phyloP scores from a whole-genome alignment of 1,140 invertebrate species.

The Hetaerina americana region DNA sequence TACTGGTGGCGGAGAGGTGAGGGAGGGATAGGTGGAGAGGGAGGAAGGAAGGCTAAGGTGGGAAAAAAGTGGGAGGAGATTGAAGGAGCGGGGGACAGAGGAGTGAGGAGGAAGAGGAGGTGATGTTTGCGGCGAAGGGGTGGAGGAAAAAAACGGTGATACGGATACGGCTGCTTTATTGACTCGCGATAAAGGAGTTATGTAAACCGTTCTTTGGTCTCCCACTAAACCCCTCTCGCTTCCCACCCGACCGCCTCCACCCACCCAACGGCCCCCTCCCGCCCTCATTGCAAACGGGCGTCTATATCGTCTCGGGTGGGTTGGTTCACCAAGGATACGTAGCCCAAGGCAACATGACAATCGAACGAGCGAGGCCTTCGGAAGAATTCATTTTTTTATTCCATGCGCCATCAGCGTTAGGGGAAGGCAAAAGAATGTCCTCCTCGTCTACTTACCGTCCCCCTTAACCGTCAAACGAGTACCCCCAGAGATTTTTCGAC shows the following conservation, averaged over 20 bases:
- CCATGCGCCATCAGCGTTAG: neutral
- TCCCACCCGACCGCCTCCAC: too few relatives aligned
- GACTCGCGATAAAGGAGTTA: neutral
- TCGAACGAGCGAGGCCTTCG: neutral
- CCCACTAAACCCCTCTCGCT: too few relatives aligned
- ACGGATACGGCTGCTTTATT: neutral
- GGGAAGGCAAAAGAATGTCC: neutral
- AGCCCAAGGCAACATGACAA: neutral
- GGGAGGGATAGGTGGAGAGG: neutral
- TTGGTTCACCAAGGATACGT: neutral
- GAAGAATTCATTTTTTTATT: neutral
- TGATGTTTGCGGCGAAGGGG: too few relatives aligned
- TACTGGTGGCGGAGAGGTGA: neutral
- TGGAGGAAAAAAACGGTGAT: neutral
- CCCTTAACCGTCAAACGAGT: too few relatives aligned
- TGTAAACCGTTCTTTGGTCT: neutral
- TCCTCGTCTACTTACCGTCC: too few relatives aligned
- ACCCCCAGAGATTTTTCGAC: too few relatives aligned
- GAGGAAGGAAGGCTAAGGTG: neutral
- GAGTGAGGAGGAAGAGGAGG: too few relatives aligned
- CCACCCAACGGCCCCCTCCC: neutral
- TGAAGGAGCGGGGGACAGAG: too few relatives aligned
- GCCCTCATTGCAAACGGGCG: neutral
- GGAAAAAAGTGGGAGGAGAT: too few relatives aligned
- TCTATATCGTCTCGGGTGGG: neutral